Evolutionary conservation across 2,888 invertebrate species (phyloP).

Genomic region (Thereva nobilitata): DNA sequence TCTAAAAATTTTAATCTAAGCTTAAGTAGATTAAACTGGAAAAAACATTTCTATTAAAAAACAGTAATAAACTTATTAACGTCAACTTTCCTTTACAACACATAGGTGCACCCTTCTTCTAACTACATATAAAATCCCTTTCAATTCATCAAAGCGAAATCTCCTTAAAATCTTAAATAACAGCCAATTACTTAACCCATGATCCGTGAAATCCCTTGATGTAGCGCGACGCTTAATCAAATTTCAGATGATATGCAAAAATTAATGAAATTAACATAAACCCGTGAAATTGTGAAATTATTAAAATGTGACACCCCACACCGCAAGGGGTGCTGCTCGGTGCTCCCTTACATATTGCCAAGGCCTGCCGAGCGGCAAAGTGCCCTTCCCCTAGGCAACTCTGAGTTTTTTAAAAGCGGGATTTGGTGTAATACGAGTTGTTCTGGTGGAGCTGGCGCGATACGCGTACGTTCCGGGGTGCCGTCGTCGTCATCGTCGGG

Average conservation of each 20-base stretch:
- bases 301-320: conserved; percentile 33
- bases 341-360: too few relatives aligned
- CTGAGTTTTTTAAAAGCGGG: neutral
- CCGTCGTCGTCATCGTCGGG: conserved; percentile 19
- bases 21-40: too few relatives aligned
- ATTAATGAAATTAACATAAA: conserved; percentile 42
- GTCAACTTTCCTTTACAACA: too few relatives aligned
- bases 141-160: too few relatives aligned
- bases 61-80: too few relatives aligned
- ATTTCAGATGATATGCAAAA: conserved; percentile 39
- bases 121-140: too few relatives aligned
- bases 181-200: conserved; percentile 39
- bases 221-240: conserved; percentile 35
- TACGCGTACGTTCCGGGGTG: conserved; percentile 14
- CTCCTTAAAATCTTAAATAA: neutral
- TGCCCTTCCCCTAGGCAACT: conserved; percentile 12
- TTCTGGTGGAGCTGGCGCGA: conserved; percentile 33
- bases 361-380: too few relatives aligned
- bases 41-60: too few relatives aligned
- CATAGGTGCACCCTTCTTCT: too few relatives aligned
- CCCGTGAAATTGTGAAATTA: conserved; percentile 42
- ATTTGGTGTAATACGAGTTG: conserved; percentile 38
- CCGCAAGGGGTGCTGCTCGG: neutral
- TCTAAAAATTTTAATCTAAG: too few relatives aligned
- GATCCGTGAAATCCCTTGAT: conserved; percentile 39